Evolutionary conservation across 2,113 vertebrate species (phyloP), one percentile per base, ranked within the genome.

Genomic region (Geococcyx californianus): DNA sequence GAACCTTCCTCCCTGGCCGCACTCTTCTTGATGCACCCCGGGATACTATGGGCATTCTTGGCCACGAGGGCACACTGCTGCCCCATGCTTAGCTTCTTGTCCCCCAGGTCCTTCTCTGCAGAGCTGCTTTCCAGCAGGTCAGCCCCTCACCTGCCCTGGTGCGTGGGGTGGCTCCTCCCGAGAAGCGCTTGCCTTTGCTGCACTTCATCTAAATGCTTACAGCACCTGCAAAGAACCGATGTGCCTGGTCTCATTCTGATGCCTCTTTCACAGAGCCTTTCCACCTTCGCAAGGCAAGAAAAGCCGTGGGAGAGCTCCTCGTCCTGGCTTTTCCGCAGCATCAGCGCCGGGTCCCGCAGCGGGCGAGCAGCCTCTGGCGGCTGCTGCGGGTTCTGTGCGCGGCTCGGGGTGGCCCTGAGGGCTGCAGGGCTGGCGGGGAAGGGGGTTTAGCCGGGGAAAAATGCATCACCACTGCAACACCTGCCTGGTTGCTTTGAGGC

Each of bases 351-450:
- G 51, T 28, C 51, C 51, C 51, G 24, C 51, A 21, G 3, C 91
- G 59, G 67, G 81, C 68, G 85, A 96, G 97, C 92, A 91, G 38
- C 97, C 97, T 95, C 96, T 97, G 94, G 36, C 91, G 95, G 95
- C 86, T n/a, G 93, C 52, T 75, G 49, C 52, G 45, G 73, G 82
- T 49, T 31, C 60, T 54, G 10, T 6, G n/a, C 20, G 44, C 31
- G 9, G 33, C 52, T 13, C 16, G 9, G 52, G 2, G 12, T 38
- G 20, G 45, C 45, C 45, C 45, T 19, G 45, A 47, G 59, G 11
- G 25, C 4, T 7, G 29, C 28, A 20, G 59, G 49, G 14, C 13
- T 45, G 17, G 5, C 7, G 5, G 56, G n/a, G 16, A 45, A 24
- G 21, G 9, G 11, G 8, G n/a, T 7, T 52, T 16, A 54, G 25